phyloP scores from a whole-genome alignment of 2,888 invertebrate genomes.

The Eubasilissa splendida region DNA sequence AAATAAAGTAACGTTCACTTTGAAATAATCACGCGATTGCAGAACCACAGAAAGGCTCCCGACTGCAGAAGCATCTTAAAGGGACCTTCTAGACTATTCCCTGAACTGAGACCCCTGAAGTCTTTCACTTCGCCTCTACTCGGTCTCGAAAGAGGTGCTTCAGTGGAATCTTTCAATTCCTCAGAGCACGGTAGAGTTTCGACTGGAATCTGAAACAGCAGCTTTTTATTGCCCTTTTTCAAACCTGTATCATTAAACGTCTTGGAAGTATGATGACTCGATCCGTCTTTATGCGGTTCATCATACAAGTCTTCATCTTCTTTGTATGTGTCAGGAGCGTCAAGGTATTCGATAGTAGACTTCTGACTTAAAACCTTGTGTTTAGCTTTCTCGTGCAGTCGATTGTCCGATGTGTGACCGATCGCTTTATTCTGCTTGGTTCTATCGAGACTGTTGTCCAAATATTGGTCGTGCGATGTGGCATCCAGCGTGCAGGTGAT shows the following conservation, averaged over 20 bases:
- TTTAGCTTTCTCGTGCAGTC: slow-evolving; percentile 40
- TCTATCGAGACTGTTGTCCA: slow-evolving; percentile 62
- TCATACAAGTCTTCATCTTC: slow-evolving; percentile 53
- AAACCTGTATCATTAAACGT: slow-evolving; percentile 36
- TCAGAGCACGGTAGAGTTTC: slow-evolving; percentile 76
- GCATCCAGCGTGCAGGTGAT: slow-evolving; percentile 80
- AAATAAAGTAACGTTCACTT: slow-evolving; percentile 1
- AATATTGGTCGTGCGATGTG: slow-evolving; percentile 64
- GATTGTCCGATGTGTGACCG: slow-evolving; percentile 62
- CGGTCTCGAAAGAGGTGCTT: slow-evolving; percentile 60
- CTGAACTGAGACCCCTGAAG: slow-evolving; percentile 48
- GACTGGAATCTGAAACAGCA: slow-evolving; percentile 72
- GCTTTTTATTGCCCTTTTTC: slow-evolving; percentile 48
- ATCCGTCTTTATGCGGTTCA: slow-evolving; percentile 53
- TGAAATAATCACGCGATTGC: slow-evolving; percentile 10
- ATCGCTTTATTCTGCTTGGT: slow-evolving; percentile 68
- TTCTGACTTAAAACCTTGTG: slow-evolving; percentile 52
- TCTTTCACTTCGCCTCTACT: slow-evolving; percentile 58
- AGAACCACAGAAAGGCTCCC: slow-evolving; percentile 20
- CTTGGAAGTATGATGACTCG: slow-evolving; percentile 1
- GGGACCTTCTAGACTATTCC: neutral
- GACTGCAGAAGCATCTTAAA: slow-evolving; percentile 8
- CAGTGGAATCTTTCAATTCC: slow-evolving; percentile 76
- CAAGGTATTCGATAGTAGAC: slow-evolving; percentile 50
- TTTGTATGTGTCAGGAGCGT: slow-evolving; percentile 41